Evolutionary conservation across 2,113 vertebrate species (phyloP), one percentile per base, ranked within the genome.

Genomic region (Dendrocopos noguchii): DNA sequence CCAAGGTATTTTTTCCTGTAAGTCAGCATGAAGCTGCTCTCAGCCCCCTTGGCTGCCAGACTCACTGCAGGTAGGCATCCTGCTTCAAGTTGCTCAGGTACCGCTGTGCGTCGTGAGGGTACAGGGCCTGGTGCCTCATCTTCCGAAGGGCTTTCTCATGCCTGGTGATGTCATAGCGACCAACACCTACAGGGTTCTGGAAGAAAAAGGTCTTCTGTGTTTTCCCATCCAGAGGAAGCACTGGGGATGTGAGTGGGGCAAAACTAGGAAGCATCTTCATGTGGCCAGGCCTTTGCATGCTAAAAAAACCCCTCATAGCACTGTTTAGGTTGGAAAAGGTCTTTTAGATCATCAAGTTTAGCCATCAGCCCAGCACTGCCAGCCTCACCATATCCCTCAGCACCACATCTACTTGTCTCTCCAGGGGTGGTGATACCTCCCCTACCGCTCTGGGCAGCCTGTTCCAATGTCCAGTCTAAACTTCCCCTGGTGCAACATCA

Each of bases 131-230:
- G 80, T 97, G 96, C 33, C 85, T 82, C 2, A 70, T 88, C 63
- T 95, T 94, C 72, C 24, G 84, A n/a, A n/a, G 79, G 64, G 88
- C 90, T 63, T 94, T 93, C 8, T 61, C 89, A 28, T 94, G 94
- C 15, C 91, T 52, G n/a, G 80, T 95, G 67, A 96, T 90, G 90
- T 98, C 42, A 60, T 98, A 98, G 87, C 88, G 88, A 36, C 98
- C 98, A 65, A 98, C 97, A 5, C 96, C 98, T 24, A 97, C 96
- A 0, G 95, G 88, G 79, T 98, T 98, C 98, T 98, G 94, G 73
- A 86, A 91, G 29, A 24, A 75, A 57, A 76, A 34, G 82, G 33
- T 56, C 44, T 70, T 11, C 21, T 4, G 4, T 57, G 5, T 12
- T 77, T 65, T 65, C 53, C 52, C 8, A 4, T 63, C 14, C 31